These are phyloP conservation scores for Ooceraea biroi DNA, from an alignment of 1,140 invertebrate species.

Conservation along the genomic window DNA sequence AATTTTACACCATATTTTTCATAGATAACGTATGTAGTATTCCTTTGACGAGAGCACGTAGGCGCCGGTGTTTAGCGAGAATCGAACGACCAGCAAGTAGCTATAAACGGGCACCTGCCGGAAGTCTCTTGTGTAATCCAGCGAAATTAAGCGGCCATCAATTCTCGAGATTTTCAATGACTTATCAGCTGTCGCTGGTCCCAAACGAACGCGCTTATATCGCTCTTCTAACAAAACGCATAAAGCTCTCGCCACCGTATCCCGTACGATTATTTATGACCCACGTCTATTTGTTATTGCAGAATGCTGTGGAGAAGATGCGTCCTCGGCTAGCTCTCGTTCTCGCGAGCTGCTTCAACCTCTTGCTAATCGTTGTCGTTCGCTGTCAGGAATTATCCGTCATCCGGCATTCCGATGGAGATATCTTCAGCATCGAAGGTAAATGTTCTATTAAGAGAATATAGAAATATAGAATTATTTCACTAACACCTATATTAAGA, in stretches of 20 bases:
- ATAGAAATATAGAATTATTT: too few species aligned
- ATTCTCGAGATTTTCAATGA: constrained; percentile 43
- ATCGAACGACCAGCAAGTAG: neutral
- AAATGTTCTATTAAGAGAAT: too few species aligned
- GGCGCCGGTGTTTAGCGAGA: constrained; percentile 22
- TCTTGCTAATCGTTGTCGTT: constrained; percentile 67
- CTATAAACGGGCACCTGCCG: constrained; percentile 24
- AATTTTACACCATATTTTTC: neutral
- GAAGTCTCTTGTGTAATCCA: constrained; percentile 21
- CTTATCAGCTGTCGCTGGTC: neutral
- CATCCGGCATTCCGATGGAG: constrained; percentile 87
- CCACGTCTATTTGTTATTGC: constrained; percentile 70
- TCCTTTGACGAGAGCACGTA: neutral
- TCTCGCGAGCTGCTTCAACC: constrained; percentile 77
- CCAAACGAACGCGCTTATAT: neutral
- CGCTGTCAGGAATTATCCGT: constrained; percentile 81
- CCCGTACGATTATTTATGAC: constrained; percentile 9
- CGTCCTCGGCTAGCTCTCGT: constrained; percentile 78
- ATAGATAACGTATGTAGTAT: constrained; percentile 2
- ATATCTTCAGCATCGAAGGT: constrained; percentile 87
- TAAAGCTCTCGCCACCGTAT: constrained; percentile 9
- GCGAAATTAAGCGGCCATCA: constrained; percentile 28
- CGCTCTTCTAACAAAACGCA: neutral
- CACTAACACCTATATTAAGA: too few species aligned
- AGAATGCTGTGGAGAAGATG: constrained; percentile 85